A percentile compares a stretch with the other conserved stretches of the same genome.
phyloP scores from a whole-genome alignment of 2,888 invertebrate species.

The Thereva unica region DNA sequence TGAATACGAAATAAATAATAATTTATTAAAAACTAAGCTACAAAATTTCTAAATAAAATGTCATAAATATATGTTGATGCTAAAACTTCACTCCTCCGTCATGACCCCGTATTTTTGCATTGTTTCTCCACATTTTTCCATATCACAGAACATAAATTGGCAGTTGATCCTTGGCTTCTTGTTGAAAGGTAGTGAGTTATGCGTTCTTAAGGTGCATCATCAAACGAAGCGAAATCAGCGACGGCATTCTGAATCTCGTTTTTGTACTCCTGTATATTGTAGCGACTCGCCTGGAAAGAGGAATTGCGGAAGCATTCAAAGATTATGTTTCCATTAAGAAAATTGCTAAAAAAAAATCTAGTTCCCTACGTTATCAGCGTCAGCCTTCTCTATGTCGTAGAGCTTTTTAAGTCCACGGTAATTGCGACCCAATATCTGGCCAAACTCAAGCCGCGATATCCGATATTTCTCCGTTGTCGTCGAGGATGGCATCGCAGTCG shows the following conservation, averaged over 20 bases:
- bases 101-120: too few relatives aligned
- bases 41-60: too few relatives aligned
- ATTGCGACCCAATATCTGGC: conserved; percentile 54
- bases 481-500: conserved; percentile 43
- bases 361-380: conserved; percentile 54
- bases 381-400: conserved; percentile 52
- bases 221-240: conserved; percentile 21
- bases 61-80: too few relatives aligned
- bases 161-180: too few relatives aligned
- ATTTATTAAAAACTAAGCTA: too few relatives aligned
- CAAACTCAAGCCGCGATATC: conserved; percentile 55
- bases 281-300: conserved; percentile 52
- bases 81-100: too few relatives aligned
- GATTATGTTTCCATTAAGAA: conserved; percentile 23
- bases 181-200: too few relatives aligned
- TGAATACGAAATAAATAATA: too few relatives aligned
- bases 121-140: too few relatives aligned
- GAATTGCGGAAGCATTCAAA: neutral
- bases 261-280: conserved; percentile 53
- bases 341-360: conserved; percentile 5
- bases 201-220: conserved; percentile 2
- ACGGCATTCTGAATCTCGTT: conserved; percentile 51
- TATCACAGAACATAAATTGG: too few relatives aligned
- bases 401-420: conserved; percentile 55
- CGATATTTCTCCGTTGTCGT: conserved; percentile 54